These are phyloP conservation scores for Phoebastria nigripes DNA, from an alignment of 2,797 vertebrate genomes.

Conservation along the genomic window DNA sequence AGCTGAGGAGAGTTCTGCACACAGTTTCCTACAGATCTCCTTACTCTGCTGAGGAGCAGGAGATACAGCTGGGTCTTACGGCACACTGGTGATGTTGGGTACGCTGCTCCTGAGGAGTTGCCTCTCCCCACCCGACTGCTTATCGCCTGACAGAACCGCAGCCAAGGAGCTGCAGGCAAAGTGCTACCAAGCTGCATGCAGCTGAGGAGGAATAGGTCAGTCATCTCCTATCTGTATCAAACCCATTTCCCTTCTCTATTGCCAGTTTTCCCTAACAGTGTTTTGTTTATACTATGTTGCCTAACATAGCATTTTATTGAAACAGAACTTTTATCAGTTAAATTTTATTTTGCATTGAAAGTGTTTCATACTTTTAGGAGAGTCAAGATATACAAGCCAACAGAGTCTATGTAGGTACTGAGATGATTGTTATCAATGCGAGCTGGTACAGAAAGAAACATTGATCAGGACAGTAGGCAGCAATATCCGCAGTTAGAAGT, in stretches of 20 bases:
- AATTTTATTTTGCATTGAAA: background rate
- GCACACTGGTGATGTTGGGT: background rate
- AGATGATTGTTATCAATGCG: background rate
- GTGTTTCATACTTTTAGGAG: background rate
- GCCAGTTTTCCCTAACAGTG: background rate
- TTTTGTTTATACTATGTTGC: background rate
- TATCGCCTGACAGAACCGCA: background rate
- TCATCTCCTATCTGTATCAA: background rate
- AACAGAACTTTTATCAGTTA: background rate
- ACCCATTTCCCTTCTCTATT: background rate
- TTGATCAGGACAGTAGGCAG: background rate
- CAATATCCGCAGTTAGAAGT: background rate
- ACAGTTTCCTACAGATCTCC: background rate
- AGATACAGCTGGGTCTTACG: accelerated
- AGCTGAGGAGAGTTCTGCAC: background rate
- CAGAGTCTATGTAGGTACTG: background rate
- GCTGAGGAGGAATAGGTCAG: background rate
- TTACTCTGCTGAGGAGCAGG: background rate
- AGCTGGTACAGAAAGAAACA: background rate
- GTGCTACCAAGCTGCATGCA: background rate
- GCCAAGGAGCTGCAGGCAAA: background rate
- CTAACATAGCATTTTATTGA: background rate
- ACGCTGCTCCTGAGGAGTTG: background rate
- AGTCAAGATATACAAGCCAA: background rate
- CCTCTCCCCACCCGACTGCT: background rate